Base-by-base conservation (phyloP, 2,113 vertebrate species). In the Entelurus aequoreus region DNA sequence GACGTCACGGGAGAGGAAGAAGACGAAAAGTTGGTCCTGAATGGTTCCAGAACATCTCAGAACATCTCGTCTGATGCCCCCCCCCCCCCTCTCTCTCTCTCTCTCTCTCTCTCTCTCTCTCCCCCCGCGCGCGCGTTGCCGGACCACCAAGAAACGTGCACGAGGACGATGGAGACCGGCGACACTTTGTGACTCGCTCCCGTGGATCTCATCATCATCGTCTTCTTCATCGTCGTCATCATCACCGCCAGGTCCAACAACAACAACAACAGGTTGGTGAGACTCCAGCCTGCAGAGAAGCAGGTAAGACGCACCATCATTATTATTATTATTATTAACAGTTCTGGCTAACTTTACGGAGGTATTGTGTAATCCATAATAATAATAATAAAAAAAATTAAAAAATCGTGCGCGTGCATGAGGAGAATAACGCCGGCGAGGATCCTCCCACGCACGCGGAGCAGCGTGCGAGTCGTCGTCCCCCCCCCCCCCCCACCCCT, bases 371-470 rank as follows among this genome's bases (percentile, higher is more conserved):
- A 28, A 2, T 28, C 28, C 28, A 3, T 28, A 2, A 28, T 2
- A 28, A 28, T 3, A 28, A n/a, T n/a, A n/a, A n/a, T n/a, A n/a
- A n/a, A 19, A 19, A 19, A 19, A 19, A 19, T 19, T n/a, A n/a
- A 28, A 28, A 28, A 28, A 28, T 28, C 28, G 28, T 3, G 28
- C 28, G 28, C 28, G 28, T 28, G 28, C 28, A 28, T 28, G 28
- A 48, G 65, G 52, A 66, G 46, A 74, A 60, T 76, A 67, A 65
- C 72, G 79, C 78, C 65, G 80, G 75, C 76, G 68, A 71, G 65
- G 68, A 80, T 77, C 81, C 87, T 84, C 87, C 83, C 84, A 88
- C 86, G 75, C 83, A 83, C 75, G 62, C 74, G 71, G 62, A 73
- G 63, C 52, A 54, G 52, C 56, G 6, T 86, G 84, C 77, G 81